These are phyloP conservation scores for Nycticryphes semicollaris DNA, from an alignment of 2,113 vertebrate genomes.

Conservation along the genomic window DNA sequence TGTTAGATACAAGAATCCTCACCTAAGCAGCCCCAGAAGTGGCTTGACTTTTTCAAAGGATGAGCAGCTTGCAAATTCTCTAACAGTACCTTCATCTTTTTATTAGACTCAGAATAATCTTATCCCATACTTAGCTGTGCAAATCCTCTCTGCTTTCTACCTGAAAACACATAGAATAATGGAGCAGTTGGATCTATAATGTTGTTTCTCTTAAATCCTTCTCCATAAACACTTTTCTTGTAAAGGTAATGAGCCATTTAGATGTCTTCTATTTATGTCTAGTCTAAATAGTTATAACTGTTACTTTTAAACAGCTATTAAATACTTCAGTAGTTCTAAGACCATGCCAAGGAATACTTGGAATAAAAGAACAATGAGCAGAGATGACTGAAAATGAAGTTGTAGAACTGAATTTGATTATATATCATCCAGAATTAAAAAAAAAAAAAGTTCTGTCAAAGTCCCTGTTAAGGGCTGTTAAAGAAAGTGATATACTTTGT, in stretches of 20 bases:
- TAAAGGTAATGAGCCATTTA: not conserved
- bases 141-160: not conserved
- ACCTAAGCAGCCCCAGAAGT: not conserved
- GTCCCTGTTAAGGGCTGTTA: not conserved
- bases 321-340: constrained; percentile 62
- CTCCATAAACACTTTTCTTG: not conserved
- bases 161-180: not conserved
- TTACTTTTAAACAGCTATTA: constrained; percentile 55
- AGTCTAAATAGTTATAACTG: constrained; percentile 12
- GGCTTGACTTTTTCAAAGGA: not conserved
- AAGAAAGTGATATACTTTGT: constrained; percentile 5
- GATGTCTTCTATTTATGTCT: not conserved
- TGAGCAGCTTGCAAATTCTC: not conserved
- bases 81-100: not conserved
- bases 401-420: constrained; percentile 58
- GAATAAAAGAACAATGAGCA: constrained; percentile 70
- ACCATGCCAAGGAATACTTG: constrained; percentile 70
- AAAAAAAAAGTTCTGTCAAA: constrained; percentile 56
- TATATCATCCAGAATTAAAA: constrained; percentile 44
- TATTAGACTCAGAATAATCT: not conserved
- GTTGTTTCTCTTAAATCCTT: constrained; percentile 15
- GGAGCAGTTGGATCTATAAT: not conserved
- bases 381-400: constrained; percentile 70
- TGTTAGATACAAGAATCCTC: not conserved
- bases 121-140: not conserved